Base-by-base conservation (phyloP, 2,888 invertebrate genomes). In the Morpho achilles region DNA sequence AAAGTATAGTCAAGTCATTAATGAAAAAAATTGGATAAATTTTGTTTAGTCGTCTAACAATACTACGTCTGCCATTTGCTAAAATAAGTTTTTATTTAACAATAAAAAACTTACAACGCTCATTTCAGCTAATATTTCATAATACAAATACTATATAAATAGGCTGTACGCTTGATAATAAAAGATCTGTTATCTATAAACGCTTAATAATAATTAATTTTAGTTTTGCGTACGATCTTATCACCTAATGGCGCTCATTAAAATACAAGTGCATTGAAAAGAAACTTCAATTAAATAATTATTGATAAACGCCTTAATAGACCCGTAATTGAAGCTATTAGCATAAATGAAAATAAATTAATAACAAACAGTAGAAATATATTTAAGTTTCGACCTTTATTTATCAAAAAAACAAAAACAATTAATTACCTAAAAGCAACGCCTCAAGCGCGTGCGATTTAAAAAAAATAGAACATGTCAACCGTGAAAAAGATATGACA, bases 401-500 rank as follows among this genome's bases (percentile, higher is more conserved):
- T 59, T 53, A 56, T 57, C 58, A 54, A 58, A 67, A 66, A n/a
- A n/a, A n/a, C n/a, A 23, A 23, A 23, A 23, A 23, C 23, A 23
- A 23, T 23, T 23, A 23, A 23, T 23, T 23, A 23, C 23, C 7
- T 45, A 44, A 77, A 77, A 69, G 74, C 58, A 71, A 80, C 81
- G 78, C 83, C 82, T 76, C 74, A 76, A 72, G 69, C 80, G 82
- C 84, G 82, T 82, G 84, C 83, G 80, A 79, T 82, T 73, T 74
- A 71, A 81, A 85, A 83, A 84, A 77, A 87, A 80, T 77, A 73
- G 74, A 79, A 75, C 77, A 76, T 62, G 66, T 69, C 70, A 58
- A 58, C 58, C 58, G 58, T 80, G 80, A 85, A 84, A 83, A 84
- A 72, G 79, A 70, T 69, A 75, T 56, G 75, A 87, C 61, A 73